These are phyloP conservation scores for Orthosia gothica DNA, from an alignment of 2,888 invertebrate genomes.

Conservation along the genomic window DNA sequence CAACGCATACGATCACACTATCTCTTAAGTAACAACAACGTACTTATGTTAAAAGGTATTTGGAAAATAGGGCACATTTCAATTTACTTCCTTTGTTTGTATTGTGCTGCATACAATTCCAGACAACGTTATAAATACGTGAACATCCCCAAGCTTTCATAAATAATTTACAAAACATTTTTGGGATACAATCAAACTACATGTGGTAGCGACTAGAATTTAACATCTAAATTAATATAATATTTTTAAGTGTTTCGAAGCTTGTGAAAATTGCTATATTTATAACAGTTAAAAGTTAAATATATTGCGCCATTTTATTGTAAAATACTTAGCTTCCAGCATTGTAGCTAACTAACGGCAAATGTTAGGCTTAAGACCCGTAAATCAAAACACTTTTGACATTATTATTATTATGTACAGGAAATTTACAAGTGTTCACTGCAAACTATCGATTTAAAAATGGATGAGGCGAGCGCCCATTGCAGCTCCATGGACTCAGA, in stretches of 20 bases:
- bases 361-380: conserved; percentile 75
- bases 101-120: conserved; percentile 49
- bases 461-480: conserved; percentile 50
- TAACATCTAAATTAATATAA: conserved; percentile 52
- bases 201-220: conserved; percentile 60
- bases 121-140: conserved; percentile 55
- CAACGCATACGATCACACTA: conserved; percentile 54
- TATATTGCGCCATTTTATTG: conserved; percentile 63
- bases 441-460: conserved; percentile 64
- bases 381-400: conserved; percentile 66
- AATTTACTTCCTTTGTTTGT: conserved; percentile 62
- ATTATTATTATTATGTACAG: conserved; percentile 64
- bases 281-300: conserved; percentile 43
- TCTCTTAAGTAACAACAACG: conserved; percentile 59
- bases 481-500: conserved; percentile 55
- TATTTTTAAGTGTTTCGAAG: conserved; percentile 42
- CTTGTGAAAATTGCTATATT: conserved; percentile 58
- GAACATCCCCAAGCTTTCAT: conserved; percentile 61
- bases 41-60: conserved; percentile 52
- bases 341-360: conserved; percentile 64
- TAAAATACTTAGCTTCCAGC: conserved; percentile 60
- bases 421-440: conserved; percentile 68
- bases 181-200: conserved; percentile 54
- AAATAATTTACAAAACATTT: conserved; percentile 44
- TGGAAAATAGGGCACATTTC: conserved; percentile 57